A percentile compares a stretch with the other conserved stretches of the same genome.
phyloP scores from a whole-genome alignment of 2,888 invertebrate genomes.

The Hemistola chrysoprasaria region DNA sequence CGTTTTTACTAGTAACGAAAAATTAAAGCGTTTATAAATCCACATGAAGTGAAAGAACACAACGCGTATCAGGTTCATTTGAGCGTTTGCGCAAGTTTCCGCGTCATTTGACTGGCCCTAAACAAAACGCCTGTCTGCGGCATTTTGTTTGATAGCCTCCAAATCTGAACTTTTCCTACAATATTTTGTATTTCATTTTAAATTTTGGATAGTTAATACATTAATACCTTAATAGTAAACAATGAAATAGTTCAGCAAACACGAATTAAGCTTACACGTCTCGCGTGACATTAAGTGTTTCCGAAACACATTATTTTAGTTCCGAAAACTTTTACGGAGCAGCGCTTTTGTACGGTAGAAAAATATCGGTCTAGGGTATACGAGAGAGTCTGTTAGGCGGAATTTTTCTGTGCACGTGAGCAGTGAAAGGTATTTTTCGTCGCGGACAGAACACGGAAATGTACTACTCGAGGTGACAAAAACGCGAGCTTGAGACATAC shows the following conservation, averaged over 20 bases:
- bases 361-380: slow-evolving; percentile 34
- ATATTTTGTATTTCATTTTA: no score
- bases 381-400: slow-evolving; percentile 34
- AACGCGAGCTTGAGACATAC: slow-evolving; percentile 55
- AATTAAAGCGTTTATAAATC: no score
- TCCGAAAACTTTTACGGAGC: slow-evolving; percentile 37
- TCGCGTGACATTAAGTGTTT: slow-evolving; percentile 44
- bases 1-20: no score
- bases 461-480: slow-evolving; percentile 61
- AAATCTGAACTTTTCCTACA: no score
- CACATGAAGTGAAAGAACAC: no score
- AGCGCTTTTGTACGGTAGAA: slow-evolving; percentile 31
- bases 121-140: no score
- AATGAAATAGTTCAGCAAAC: slow-evolving; percentile 31
- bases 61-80: no score
- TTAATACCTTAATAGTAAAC: slow-evolving; percentile 4
- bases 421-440: slow-evolving; percentile 65
- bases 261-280: slow-evolving; percentile 33
- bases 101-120: no score
- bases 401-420: slow-evolving; percentile 57
- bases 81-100: no score
- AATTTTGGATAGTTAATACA: no score
- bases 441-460: slow-evolving; percentile 66
- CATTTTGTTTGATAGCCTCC: no score
- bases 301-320: slow-evolving; percentile 39